Percentiles rank a stretch among this genome's conserved stretches.
Conservation (phyloP, 2,113 vertebrate genomes). For the Acrocephalus kingi region DNA sequence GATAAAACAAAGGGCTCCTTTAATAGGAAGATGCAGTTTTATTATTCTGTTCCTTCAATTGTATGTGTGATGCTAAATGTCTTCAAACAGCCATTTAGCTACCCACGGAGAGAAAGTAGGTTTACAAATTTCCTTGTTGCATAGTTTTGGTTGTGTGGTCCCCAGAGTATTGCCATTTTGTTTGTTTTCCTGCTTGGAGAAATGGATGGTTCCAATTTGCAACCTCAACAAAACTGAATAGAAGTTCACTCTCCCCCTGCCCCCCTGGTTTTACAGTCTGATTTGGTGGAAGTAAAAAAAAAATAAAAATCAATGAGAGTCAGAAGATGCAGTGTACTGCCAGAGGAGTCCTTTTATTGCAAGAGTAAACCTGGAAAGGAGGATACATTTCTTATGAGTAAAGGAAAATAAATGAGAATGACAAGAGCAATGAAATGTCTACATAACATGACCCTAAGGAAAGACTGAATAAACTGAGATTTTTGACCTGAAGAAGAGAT, state of each 20-base stretch:
- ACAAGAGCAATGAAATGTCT: background rate
- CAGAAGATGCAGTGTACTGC: background rate
- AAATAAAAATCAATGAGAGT: background rate
- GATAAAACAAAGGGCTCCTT: constrained; percentile 2
- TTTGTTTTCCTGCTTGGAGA: constrained; percentile 55
- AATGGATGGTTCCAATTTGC: constrained; percentile 64
- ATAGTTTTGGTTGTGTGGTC: background rate
- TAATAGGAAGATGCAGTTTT: background rate
- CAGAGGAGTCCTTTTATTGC: constrained; percentile 10
- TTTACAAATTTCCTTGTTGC: constrained; percentile 55
- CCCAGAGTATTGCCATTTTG: constrained; percentile 33
- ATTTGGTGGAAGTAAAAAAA: constrained; percentile 30
- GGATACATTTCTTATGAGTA: background rate
- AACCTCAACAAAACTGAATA: constrained; percentile 2
- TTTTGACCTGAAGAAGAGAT: background rate
- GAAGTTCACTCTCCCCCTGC: background rate
- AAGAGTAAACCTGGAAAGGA: background rate
- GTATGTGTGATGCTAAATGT: constrained; percentile 13
- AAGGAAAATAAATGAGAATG: constrained; percentile 15
- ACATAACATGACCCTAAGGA: background rate
- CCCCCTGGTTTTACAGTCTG: constrained; percentile 7
- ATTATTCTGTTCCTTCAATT: background rate
- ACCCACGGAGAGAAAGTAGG: constrained; percentile 45
- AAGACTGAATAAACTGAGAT: background rate
- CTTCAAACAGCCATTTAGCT: constrained; percentile 65